Base-by-base conservation (phyloP, 2,797 vertebrate genomes). In the Coilia nasus region DNA sequence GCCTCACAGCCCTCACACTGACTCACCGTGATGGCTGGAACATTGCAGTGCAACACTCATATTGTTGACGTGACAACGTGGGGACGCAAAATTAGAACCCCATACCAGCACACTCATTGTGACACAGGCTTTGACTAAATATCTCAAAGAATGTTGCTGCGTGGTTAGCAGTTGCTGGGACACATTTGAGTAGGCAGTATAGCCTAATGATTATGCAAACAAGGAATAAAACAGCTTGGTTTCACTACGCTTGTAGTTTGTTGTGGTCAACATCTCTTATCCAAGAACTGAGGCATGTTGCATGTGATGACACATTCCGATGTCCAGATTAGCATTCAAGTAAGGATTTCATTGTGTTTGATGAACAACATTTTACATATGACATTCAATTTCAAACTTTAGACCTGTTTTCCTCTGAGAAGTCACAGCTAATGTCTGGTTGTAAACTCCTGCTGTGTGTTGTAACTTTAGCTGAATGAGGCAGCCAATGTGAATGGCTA, bases 41-140 rank as follows among this genome's bases (percentile, higher is more conserved):
- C 71, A 78, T 44, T 44, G 71, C 35, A 78, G 41, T 78, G 71
- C 41, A 44, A 44, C 71, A 31, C 31, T 78, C 14, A 21, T 44
- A 44, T 78, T 78, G 71, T 44, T 78, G 21, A 78, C 11, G 71
- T 35, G 71, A 1, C 35, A 54, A 54, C 7, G 15, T 14, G 17
- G 71, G 41, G 17, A 44, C 4, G 31, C 31, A 44, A 78, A 78
- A 78, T 78, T 78, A 44, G 71, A 78, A 78, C 0, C 35, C 35
- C 71, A 31, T 21, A 31, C 17, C 15, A 17, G 12, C 35, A 78
- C 71, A 44, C 17, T 44, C 17, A 35, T 78, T 31, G 17, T 35
- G 41, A 78, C 71, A 78, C 31, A 41, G 41, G 71, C 71, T 78
- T 44, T 78, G 71, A 44, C 67, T 78, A 44, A 78, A 78, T n/a